phyloP scores from a whole-genome alignment of 2,797 vertebrate species.

The Mallotus villosus region DNA sequence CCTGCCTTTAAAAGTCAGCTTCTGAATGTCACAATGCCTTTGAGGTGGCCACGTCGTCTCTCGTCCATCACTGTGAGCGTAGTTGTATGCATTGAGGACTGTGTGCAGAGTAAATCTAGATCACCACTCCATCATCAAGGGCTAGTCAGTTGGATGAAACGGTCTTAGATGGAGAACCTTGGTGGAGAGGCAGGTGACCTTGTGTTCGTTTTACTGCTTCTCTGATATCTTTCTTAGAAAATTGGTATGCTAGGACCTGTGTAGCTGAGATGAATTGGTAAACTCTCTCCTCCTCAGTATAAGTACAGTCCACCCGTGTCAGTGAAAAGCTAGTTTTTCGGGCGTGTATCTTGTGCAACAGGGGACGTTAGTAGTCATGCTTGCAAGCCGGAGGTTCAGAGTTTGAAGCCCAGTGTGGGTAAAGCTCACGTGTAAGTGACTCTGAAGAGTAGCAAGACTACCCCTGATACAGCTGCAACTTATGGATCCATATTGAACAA shows the following conservation, averaged over 20 bases:
- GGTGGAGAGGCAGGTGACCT: constrained; percentile 7
- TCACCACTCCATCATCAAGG: constrained; percentile 36
- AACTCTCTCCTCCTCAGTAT: too few relatives aligned
- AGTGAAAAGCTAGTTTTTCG: too few relatives aligned
- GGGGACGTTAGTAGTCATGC: too few relatives aligned
- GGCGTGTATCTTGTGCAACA: too few relatives aligned
- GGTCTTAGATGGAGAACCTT: constrained; percentile 17
- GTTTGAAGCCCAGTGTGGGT: too few relatives aligned
- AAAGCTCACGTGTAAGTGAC: too few relatives aligned
- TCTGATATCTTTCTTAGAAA: neutral
- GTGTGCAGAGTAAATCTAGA: constrained; percentile 43
- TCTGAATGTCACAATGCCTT: constrained; percentile 66
- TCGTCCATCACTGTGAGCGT: constrained; percentile 66
- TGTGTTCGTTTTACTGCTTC: neutral
- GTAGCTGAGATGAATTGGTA: neutral
- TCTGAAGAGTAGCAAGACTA: too few relatives aligned
- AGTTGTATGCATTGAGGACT: constrained; percentile 26
- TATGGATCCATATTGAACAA: neutral
- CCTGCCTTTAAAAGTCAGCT: constrained; percentile 45
- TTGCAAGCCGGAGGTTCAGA: too few relatives aligned
- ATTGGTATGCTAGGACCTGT: neutral
- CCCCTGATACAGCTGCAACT: neutral
- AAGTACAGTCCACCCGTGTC: too few relatives aligned
- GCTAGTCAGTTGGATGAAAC: constrained; percentile 33
- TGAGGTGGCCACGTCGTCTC: constrained; percentile 58